Evolutionary conservation across 2,797 vertebrate genomes (phyloP).

Genomic region (Peromyscus aztecus): DNA sequence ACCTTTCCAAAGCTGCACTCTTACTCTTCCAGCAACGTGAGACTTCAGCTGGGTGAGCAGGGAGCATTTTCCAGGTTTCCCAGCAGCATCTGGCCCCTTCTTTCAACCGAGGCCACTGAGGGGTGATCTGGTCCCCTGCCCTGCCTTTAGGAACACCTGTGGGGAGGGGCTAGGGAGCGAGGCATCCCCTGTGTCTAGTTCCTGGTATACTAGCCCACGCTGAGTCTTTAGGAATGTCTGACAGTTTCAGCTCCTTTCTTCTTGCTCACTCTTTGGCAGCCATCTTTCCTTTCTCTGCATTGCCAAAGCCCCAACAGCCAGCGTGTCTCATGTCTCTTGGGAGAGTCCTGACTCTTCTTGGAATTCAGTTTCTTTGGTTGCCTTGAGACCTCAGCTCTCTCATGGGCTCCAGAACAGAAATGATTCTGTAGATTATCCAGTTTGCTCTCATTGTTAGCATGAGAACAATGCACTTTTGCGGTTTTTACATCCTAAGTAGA

Average conservation of each 20-base stretch:
- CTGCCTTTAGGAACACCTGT: not conserved
- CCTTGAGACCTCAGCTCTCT: constrained; percentile 36
- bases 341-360: not conserved
- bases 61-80: not conserved
- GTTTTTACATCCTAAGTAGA: not conserved
- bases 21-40: not conserved
- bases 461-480: not conserved
- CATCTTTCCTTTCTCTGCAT: not conserved
- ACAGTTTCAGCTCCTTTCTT: not conserved
- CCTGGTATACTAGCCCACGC: not conserved
- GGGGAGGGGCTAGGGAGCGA: not conserved
- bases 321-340: not conserved
- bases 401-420: not conserved
- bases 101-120: not conserved
- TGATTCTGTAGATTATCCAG: not conserved
- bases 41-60: not conserved
- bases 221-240: not conserved
- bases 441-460: not conserved
- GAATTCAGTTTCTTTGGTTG: constrained; percentile 25
- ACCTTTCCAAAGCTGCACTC: not conserved
- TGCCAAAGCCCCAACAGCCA: not conserved
- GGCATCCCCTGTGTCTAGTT: not conserved
- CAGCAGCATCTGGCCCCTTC: not conserved
- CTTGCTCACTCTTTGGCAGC: not conserved
- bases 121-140: not conserved